Base-by-base conservation (phyloP, 2,797 vertebrate genomes). In the Miichthys miiuy region DNA sequence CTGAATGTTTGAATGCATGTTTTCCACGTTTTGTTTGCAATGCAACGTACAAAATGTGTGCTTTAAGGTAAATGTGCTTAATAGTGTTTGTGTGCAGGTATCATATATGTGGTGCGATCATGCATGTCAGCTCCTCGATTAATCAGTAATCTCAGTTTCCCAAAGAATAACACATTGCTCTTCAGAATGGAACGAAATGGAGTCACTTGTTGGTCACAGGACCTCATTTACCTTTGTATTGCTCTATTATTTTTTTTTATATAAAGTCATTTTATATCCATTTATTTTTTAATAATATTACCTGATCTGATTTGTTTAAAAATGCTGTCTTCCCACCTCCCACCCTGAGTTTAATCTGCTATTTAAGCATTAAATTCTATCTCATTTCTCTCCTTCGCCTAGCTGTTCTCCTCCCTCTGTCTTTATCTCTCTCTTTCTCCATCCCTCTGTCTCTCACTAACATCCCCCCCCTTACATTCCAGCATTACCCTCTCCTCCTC, bases 401-500 rank as follows among this genome's bases (percentile, higher is more conserved):
- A 0, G 12, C 66, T 68, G 4, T n/a, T 30, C 55, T 63, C 67
- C 30, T 66, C 55, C 30, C 21, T 73, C 57, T 74, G 21, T 68
- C 65, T 61, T 62, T 48, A 56, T 80, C 66, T 71, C 56, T 61
- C 54, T 77, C 64, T 71, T 73, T 66, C 82, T 92, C 73, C 84
- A 86, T 89, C 85, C 42, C 81, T 89, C 79, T 72, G 68, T 84
- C 76, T 75, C 64, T 75, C 57, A 17, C 75, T 56, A 17, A 52
- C 75, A 68, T 78, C 73, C 72, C 88, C 91, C 87, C 89, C 87
- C 83, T 90, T 64, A 86, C 91, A 94, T 94, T 94, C 92, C 93
- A 88, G 79, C 52, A 14, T 83, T 52, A 79, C 75, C 82, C 75
- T 90, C 84, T 90, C 89, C 92, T 88, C 91, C 91, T 92, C 90